A percentile compares a stretch with the other conserved stretches of the same genome.
Conservation (phyloP, 1,140 invertebrate species). For the Aleiodes sp. region DNA sequence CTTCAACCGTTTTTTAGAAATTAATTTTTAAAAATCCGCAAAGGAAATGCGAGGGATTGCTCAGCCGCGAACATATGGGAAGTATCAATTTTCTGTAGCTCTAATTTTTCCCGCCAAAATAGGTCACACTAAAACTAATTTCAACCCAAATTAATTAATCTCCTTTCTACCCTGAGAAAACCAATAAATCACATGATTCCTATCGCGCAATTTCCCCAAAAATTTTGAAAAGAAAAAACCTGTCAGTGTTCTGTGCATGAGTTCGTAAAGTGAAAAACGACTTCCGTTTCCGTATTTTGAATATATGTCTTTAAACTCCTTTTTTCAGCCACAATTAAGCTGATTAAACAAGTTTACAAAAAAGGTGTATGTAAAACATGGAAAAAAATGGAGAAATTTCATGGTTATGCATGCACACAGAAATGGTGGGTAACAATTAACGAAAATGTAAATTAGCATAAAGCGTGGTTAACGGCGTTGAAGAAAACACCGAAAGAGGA, state of each 20-base stretch:
- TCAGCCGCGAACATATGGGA: too few relatives aligned
- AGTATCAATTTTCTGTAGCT: too few relatives aligned
- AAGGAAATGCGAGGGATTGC: too few relatives aligned
- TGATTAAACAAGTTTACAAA: neutral
- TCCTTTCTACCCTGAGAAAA: too few relatives aligned
- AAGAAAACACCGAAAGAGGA: too few relatives aligned
- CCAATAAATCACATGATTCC: too few relatives aligned
- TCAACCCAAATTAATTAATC: too few relatives aligned
- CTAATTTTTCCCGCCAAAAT: too few relatives aligned
- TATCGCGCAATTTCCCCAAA: neutral
- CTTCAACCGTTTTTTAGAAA: too few relatives aligned
- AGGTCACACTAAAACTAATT: too few relatives aligned
- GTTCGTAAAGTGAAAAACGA: neutral
- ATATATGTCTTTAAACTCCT: neutral
- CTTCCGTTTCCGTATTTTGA: neutral
- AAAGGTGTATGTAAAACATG: too few relatives aligned
- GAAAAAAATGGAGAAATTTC: neutral
- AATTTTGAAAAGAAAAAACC: neutral
- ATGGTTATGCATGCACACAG: neutral
- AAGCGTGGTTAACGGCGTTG: neutral
- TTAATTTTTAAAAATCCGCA: too few relatives aligned
- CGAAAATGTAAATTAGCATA: constrained; percentile 5
- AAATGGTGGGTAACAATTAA: neutral
- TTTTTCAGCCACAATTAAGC: neutral
- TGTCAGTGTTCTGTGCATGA: neutral